A percentile compares a stretch with the other conserved stretches of the same genome.
phyloP scores from a whole-genome alignment of 2,888 invertebrate genomes.

The Metacarcinus magister region DNA sequence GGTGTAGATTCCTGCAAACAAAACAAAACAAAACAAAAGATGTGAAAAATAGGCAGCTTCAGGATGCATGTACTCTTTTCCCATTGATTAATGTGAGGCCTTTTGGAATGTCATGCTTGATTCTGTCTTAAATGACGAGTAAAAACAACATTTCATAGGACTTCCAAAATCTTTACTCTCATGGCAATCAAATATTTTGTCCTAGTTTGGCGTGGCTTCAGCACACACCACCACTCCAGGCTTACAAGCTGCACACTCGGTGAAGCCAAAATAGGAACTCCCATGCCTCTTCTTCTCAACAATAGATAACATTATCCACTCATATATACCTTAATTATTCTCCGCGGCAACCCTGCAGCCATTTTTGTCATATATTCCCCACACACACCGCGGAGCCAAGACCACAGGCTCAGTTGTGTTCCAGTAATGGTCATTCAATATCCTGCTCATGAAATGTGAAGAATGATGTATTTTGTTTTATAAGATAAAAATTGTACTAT shows the following conservation, averaged over 20 bases:
- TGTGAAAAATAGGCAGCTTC: background rate
- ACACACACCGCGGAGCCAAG: slow-evolving; percentile 53
- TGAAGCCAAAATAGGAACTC: too few species aligned
- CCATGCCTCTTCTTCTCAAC: background rate
- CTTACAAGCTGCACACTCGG: background rate
- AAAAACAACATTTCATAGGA: background rate
- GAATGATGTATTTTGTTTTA: too few species aligned
- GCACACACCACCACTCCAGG: background rate
- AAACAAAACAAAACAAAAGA: background rate
- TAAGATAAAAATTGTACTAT: background rate
- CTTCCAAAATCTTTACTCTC: background rate
- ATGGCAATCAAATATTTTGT: background rate
- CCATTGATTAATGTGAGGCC: background rate
- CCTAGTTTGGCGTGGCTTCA: background rate
- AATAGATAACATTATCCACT: background rate
- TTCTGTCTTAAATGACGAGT: background rate
- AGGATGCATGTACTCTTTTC: background rate
- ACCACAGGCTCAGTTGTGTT: slow-evolving; percentile 57
- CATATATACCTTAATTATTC: slow-evolving; percentile 79
- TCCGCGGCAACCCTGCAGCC: slow-evolving; percentile 81
- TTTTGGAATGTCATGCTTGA: background rate
- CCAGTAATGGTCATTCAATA: slow-evolving; percentile 17
- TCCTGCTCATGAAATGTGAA: background rate
- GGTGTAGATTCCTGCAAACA: background rate
- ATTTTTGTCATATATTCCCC: slow-evolving; percentile 75